These are phyloP conservation scores for Microvelia longipes DNA, from an alignment of 1,140 invertebrate species.

Conservation along the genomic window DNA sequence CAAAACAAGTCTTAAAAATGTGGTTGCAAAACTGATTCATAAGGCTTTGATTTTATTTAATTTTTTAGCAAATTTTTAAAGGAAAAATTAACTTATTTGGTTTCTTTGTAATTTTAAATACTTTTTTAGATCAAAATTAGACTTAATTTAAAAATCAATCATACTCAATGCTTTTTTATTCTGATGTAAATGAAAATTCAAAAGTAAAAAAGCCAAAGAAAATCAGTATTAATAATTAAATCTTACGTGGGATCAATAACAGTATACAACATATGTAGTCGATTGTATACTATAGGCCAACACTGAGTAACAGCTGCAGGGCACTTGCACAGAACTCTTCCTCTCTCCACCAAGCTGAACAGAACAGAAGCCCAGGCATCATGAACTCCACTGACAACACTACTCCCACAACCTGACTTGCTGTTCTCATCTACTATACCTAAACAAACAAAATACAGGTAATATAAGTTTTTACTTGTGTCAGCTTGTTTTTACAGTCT, in stretches of 20 bases:
- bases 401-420: constrained; percentile 8
- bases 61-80: no score
- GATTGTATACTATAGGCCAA: constrained; percentile 87
- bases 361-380: constrained; percentile 83
- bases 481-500: no score
- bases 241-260: constrained; percentile 90
- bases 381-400: constrained; percentile 27
- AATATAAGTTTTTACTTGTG: no score
- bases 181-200: no score
- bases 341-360: constrained; percentile 66
- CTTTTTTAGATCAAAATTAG: no score
- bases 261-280: constrained; percentile 76
- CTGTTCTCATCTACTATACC: constrained; percentile 50
- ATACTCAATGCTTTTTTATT: no score
- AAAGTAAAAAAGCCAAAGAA: no score
- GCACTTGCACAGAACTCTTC: constrained; percentile 60
- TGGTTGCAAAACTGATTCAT: not conserved
- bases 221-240: no score
- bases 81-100: no score
- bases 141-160: no score
- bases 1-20: not conserved
- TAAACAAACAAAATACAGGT: constrained; percentile 24
- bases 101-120: no score
- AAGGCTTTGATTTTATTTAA: no score
- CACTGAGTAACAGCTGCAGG: constrained; percentile 71